Evolutionary conservation across 23 tunicate species (phyloP), one percentile per base, ranked within the genome.

Genomic region (Botrylloides violaceus): DNA sequence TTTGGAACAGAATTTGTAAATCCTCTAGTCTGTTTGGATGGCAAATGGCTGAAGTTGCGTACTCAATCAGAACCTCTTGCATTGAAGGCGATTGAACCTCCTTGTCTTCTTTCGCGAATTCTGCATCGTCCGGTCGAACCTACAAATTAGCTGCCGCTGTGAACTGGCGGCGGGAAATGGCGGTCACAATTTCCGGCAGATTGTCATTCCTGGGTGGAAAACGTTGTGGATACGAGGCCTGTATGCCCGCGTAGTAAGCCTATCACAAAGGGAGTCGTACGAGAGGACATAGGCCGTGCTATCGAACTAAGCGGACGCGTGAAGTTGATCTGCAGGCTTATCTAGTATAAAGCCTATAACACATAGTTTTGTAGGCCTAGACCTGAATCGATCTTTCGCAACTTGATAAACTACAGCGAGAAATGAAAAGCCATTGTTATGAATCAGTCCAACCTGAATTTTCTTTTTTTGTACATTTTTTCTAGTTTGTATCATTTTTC

Each of bases 1-100:
- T 43, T 15, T 43, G 53, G 15, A 43, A 15, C 53, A 43, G 9
- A 43, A 15, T 43, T 15, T 9, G 9, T 9, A 43, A 15, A 7
- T 43, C 53, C 9, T 43, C 53, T 15, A 43, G 15, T 43, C 53
- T 15, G 12, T 9, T 7, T 43, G 53, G 15, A 9, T 43, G 12
- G 53, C 53, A 15, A 43, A 43, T 43, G 12, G 53, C 53, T 43
- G 70, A 15, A 25, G 70, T 33, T 3, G 70, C 36, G 33, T 29
- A 63, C 36, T 27, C 33, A 9, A 63, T 63, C 70, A 63, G n/a
- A 12, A 63, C 33, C 6, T 63, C 70, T 27, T 63, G 35, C 32
- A 63, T 63, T 27, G 35, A 27, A 33, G 35, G n/a, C 5, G 70
- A 25, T 28, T 63, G 70, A 63, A 63, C 36, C 33, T 63, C 70